phyloP scores from a whole-genome alignment of 2,113 vertebrate genomes.

The Calyptomena viridis region DNA sequence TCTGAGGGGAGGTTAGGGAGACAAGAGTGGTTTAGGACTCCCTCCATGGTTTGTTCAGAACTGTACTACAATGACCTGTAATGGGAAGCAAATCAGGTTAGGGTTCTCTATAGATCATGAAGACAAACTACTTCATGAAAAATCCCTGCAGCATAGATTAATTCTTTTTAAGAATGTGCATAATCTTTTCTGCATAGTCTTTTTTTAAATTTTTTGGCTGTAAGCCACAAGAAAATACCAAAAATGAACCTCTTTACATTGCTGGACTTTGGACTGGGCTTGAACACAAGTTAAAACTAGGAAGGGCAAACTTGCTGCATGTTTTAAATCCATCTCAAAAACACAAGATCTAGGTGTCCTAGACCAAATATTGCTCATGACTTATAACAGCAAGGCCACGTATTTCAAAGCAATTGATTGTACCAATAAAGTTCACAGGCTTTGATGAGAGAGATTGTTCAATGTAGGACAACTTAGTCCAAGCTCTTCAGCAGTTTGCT shows the following conservation, averaged over 20 bases:
- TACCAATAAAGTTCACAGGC: not conserved
- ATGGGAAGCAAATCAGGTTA: not conserved
- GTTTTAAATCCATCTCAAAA: not conserved
- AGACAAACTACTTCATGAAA: not conserved
- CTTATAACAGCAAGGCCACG: not conserved
- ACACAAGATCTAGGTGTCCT: not conserved
- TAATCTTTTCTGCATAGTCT: not conserved
- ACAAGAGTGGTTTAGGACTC: not conserved
- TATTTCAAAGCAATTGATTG: not conserved
- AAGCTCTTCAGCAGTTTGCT: not conserved
- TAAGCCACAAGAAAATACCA: not conserved
- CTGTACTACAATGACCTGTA: not conserved
- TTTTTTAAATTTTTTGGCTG: not conserved
- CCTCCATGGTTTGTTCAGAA: not conserved
- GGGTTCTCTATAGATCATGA: not conserved
- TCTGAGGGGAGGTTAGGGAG: not conserved
- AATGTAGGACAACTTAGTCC: not conserved
- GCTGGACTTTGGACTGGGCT: not conserved
- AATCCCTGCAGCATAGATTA: not conserved
- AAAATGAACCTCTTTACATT: not conserved
- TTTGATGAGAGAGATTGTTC: not conserved
- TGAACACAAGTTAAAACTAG: not conserved
- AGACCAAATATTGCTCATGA: not conserved
- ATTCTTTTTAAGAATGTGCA: not conserved
- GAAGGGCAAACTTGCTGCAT: not conserved